phyloP scores from a whole-genome alignment of 2,797 vertebrate genomes.

The Acropternis orthonyx region DNA sequence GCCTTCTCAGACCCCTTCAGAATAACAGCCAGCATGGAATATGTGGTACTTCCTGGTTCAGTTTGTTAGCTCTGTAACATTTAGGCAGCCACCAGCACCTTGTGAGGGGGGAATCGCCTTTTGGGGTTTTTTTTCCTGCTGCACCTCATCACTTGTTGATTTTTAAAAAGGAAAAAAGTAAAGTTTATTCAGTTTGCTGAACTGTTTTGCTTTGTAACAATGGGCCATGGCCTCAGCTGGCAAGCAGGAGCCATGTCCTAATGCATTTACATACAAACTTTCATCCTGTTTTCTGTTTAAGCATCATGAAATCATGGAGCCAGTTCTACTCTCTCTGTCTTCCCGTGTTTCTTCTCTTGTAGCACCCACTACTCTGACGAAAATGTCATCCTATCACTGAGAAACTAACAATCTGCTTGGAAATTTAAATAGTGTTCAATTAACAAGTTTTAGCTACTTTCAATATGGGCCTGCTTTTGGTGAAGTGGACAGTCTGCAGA shows the following conservation, averaged over 20 bases:
- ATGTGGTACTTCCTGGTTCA: not conserved
- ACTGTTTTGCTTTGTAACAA: not conserved
- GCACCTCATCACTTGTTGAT: not conserved
- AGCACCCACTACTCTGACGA: not conserved
- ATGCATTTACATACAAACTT: not conserved
- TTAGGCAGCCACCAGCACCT: not conserved
- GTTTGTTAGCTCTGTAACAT: not conserved
- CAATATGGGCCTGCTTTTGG: not conserved
- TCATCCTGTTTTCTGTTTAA: not conserved
- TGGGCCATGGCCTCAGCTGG: not conserved
- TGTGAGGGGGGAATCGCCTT: fast-evolving
- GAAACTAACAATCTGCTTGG: not conserved
- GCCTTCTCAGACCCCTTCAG: not conserved
- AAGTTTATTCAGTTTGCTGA: not conserved
- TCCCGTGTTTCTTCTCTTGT: not conserved
- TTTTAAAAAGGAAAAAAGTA: not conserved
- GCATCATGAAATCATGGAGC: not conserved
- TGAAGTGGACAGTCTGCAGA: not conserved
- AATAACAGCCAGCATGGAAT: not conserved
- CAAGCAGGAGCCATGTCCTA: not conserved
- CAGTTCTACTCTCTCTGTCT: not conserved
- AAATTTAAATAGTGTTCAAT: not conserved
- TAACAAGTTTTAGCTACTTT: not conserved
- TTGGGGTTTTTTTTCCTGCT: not conserved
- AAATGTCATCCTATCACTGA: not conserved